Percentiles rank a stretch among this genome's conserved stretches.
These are phyloP conservation scores for Sinella curviseta DNA, from an alignment of 1,140 invertebrate species.

Conservation along the genomic window DNA sequence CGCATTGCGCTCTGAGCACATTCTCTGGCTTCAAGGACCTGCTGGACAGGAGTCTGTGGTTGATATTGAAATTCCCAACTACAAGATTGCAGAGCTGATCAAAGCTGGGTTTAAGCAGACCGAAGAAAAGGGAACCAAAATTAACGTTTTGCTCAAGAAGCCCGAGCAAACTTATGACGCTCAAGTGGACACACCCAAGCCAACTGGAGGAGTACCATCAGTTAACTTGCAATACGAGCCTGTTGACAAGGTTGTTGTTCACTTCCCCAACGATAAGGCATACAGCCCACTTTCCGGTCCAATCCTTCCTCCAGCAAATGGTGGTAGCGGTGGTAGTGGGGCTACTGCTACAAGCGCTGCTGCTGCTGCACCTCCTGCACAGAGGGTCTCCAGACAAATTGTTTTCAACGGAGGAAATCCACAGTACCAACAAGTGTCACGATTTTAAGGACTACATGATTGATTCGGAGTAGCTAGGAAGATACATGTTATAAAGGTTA, in stretches of 20 bases:
- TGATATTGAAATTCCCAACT: conserved; percentile 43
- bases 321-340: not conserved
- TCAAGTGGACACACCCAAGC: conserved; percentile 24
- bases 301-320: conserved; percentile 1
- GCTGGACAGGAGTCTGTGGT: conserved; percentile 25
- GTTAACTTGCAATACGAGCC: conserved; percentile 46
- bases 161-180: conserved; percentile 42
- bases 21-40: conserved; percentile 39
- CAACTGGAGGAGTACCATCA: conserved; percentile 7
- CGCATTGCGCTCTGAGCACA: conserved; percentile 37
- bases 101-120: conserved; percentile 41
- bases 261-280: conserved; percentile 25
- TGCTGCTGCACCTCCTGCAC: not conserved
- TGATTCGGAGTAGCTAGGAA: too few species aligned
- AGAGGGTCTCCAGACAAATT: not conserved
- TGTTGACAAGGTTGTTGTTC: conserved; percentile 27
- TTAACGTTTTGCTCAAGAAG: conserved; percentile 44
- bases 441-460: too few species aligned
- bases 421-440: too few species aligned
- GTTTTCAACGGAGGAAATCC: too few species aligned
- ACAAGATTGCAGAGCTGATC: conserved; percentile 43
- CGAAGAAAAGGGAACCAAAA: conserved; percentile 22
- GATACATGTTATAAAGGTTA: too few species aligned
- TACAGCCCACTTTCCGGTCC: conserved; percentile 26
- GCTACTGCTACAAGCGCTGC: not conserved